phyloP scores from a whole-genome alignment of 35 echinoderm and acorn worm species.

The Ophiothrix spiculata region DNA sequence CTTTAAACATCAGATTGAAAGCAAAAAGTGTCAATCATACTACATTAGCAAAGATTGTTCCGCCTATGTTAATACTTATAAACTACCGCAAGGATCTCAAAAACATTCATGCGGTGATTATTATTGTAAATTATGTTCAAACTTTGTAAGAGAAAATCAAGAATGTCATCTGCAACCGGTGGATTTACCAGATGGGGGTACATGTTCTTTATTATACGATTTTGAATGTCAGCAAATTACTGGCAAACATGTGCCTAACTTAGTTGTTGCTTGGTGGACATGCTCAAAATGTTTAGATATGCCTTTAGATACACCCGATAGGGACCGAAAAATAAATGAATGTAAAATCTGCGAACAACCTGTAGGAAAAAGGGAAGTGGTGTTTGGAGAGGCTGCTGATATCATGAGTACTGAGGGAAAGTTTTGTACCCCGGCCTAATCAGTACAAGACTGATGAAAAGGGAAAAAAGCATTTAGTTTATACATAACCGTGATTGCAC shows the following conservation, averaged over 20 bases:
- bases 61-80: neutral
- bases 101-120: neutral
- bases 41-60: neutral
- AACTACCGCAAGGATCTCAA: neutral
- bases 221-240: neutral
- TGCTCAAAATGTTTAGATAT: neutral
- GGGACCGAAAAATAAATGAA: neutral
- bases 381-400: too few relatives aligned
- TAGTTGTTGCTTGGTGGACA: neutral
- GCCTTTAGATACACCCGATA: neutral
- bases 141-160: neutral
- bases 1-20: neutral
- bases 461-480: neutral
- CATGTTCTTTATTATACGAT: neutral
- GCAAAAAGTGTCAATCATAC: neutral
- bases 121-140: constrained; percentile 5
- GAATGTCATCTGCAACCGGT: neutral
- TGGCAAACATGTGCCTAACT: neutral
- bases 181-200: neutral
- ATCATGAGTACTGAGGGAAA: too few relatives aligned
- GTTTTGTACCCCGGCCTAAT: too few relatives aligned
- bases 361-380: neutral
- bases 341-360: neutral
- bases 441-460: too few relatives aligned
- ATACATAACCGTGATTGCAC: neutral